A percentile compares a stretch with the other conserved stretches of the same genome.
Conservation (phyloP, 2,113 vertebrate genomes). For the Odontesthes bonariensis region DNA sequence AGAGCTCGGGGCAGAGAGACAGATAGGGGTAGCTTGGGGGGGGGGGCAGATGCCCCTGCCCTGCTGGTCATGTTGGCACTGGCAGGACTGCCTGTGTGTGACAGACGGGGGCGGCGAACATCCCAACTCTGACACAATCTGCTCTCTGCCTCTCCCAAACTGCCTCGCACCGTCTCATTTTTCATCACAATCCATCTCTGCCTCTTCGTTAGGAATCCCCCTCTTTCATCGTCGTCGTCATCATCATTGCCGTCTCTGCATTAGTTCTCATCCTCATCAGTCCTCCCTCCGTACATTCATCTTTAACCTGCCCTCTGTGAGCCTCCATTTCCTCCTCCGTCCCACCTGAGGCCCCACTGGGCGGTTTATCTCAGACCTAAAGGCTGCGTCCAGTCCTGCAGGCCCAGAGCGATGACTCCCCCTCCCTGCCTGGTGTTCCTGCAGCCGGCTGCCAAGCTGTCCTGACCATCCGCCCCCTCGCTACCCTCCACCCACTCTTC, state of each 20-base stretch:
- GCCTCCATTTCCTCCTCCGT: constrained; percentile 1
- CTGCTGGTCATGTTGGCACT: constrained; percentile 81
- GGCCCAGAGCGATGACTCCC: constrained; percentile 63
- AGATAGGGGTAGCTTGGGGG: constrained; percentile 34
- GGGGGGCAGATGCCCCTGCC: constrained; percentile 78
- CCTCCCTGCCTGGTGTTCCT: constrained; percentile 58
- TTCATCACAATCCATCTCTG: constrained; percentile 34
- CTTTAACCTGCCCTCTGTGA: constrained; percentile 24
- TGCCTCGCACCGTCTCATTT: constrained; percentile 8
- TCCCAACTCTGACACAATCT: constrained; percentile 65
- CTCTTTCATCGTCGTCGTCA: neutral
- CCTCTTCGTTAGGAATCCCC: neutral
- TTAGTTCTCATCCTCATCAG: constrained; percentile 13
- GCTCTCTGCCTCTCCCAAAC: constrained; percentile 31
- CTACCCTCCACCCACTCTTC: constrained; percentile 33
- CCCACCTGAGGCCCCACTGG: constrained; percentile 29
- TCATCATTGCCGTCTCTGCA: neutral
- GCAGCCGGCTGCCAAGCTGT: constrained; percentile 67
- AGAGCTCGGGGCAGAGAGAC: constrained; percentile 55
- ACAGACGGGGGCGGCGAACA: constrained; percentile 73
- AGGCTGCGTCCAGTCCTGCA: constrained; percentile 58
- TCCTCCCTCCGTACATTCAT: constrained; percentile 1
- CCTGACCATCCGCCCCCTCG: constrained; percentile 50
- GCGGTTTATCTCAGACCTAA: constrained; percentile 49
- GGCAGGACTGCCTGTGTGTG: constrained; percentile 70